Evolutionary conservation across 2,888 invertebrate species (phyloP), one percentile per base, ranked within the genome.

Genomic region (Monochamus alternatus): DNA sequence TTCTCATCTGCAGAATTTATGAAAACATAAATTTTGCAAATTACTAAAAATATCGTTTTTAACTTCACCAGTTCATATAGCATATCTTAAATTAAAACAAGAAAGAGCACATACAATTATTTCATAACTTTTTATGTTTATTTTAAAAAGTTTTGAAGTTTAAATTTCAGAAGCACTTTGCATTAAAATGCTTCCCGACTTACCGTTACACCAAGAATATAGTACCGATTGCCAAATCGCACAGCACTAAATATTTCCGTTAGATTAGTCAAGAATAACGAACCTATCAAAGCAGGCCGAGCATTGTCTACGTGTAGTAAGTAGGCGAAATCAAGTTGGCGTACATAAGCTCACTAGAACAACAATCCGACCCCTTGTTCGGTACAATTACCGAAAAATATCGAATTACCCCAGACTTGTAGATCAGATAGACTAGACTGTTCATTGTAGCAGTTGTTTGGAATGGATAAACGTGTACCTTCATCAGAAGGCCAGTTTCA

Each of bases 291-390:
- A 78, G 63, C 69, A 79, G 75, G 62, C 64, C 72, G 60, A 74
- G 67, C 51, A 79, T 81, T 81, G 78, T 81, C 73, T 79, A 78
- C 78, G 79, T 77, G 78, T 75, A 79, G 76, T 75, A 79, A 81
- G 77, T 78, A 75, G 77, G 72, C 74, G 75, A 76, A 78, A 81
- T 81, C 79, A 81, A 79, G 78, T 81, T 76, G 73, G 66, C 66
- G 78, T 74, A 69, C 75, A 67, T 74, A 72, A 72, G 67, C 68
- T 68, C 32, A 47, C 30, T 70, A 67, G 69, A 73, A 72, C 74
- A 78, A 78, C 75, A 78, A 68, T 75, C 75, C 71, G 73, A 77
- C 74, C 78, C 78, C 77, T 69, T 59, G 59, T 75, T 31, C 63
- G 44, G 64, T 72, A 77, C 76, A 77, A 72, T 79, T 77, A 75